These are phyloP conservation scores for Acipenser oxyrinchus DNA, from an alignment of 2,797 vertebrate genomes.

Conservation along the genomic window DNA sequence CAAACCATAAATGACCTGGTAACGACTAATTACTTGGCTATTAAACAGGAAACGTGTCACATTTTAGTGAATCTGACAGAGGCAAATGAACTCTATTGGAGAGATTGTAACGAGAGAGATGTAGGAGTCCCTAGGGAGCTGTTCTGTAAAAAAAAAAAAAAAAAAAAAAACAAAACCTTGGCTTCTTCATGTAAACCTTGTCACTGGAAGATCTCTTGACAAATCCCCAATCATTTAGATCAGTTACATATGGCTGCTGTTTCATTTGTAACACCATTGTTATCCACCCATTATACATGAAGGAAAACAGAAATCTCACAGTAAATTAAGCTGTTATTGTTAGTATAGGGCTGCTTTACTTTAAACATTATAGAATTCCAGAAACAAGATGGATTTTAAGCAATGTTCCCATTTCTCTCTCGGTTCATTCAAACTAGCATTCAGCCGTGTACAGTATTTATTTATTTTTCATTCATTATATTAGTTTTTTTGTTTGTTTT, in stretches of 20 bases:
- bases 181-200: neutral
- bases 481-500: too few species aligned
- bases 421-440: too few species aligned
- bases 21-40: neutral
- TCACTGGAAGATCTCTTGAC: neutral
- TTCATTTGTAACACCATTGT: conserved; percentile 9
- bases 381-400: too few species aligned
- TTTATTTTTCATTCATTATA: too few species aligned
- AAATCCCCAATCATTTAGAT: neutral
- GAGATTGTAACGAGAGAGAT: neutral
- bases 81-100: neutral
- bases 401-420: too few species aligned
- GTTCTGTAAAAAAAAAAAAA: neutral
- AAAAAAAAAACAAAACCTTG: too few species aligned
- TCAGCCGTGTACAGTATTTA: too few species aligned
- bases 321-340: neutral
- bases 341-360: too few species aligned
- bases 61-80: neutral
- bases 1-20: neutral
- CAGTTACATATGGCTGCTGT: neutral
- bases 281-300: neutral
- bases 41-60: neutral
- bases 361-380: too few species aligned
- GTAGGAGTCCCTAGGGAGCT: neutral
- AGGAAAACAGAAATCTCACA: conserved; percentile 15